These are phyloP conservation scores for Solenopsis fugax DNA, from an alignment of 1,140 invertebrate species.

Conservation along the genomic window DNA sequence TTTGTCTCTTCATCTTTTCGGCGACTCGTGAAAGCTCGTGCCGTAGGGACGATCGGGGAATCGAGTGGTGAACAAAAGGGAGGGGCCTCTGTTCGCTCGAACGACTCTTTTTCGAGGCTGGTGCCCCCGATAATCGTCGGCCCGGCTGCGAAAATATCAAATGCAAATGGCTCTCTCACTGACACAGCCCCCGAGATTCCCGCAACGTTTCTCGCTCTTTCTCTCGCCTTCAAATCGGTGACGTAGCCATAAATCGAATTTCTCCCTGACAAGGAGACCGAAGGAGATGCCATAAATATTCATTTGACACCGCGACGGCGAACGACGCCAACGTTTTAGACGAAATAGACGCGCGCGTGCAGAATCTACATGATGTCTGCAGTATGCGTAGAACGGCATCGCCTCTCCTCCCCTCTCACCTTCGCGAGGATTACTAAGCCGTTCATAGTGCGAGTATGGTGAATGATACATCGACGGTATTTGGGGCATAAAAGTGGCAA, in stretches of 20 bases:
- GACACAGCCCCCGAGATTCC: not conserved
- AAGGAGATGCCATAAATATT: constrained; percentile 76
- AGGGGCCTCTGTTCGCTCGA: constrained; percentile 9
- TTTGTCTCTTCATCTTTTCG: constrained; percentile 41
- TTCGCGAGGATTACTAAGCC: not conserved
- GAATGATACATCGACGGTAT: constrained; percentile 28
- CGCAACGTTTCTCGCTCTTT: not conserved
- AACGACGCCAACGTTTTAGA: constrained; percentile 47
- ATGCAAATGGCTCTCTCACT: constrained; percentile 75
- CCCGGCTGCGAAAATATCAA: constrained; percentile 69
- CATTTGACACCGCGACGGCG: constrained; percentile 52
- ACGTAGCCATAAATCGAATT: constrained; percentile 78
- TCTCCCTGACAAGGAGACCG: constrained; percentile 47
- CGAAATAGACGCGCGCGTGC: not conserved
- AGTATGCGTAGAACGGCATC: constrained; percentile 23
- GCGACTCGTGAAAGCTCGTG: constrained; percentile 33
- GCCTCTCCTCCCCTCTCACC: not conserved
- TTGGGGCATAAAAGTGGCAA: constrained; percentile 42
- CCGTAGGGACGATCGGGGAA: constrained; percentile 22
- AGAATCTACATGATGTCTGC: not conserved
- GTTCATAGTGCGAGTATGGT: not conserved
- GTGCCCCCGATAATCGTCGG: constrained; percentile 68
- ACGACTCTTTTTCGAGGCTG: constrained; percentile 52
- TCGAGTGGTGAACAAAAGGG: constrained; percentile 42
- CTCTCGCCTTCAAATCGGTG: constrained; percentile 65